Conservation (phyloP, 2,888 invertebrate species). For the Hirtodrosophila confusa region DNA sequence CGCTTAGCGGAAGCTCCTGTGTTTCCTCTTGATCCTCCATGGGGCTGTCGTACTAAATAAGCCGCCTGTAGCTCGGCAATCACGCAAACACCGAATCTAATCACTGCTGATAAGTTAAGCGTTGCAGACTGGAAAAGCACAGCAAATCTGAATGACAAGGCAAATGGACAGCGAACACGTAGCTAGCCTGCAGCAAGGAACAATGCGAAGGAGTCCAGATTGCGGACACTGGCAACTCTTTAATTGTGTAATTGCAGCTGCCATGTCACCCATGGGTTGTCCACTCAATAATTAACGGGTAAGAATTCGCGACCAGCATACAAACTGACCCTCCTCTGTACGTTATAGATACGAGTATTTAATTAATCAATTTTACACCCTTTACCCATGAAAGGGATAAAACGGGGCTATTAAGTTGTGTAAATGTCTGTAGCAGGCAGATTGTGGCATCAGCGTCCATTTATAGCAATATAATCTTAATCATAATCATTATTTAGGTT, state of each 20-base stretch:
- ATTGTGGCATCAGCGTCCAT: too few species aligned
- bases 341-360: too few species aligned
- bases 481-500: too few species aligned
- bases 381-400: too few species aligned
- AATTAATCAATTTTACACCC: too few species aligned
- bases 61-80: constrained; percentile 21
- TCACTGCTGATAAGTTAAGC: constrained; percentile 66
- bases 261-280: constrained; percentile 6
- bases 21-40: not conserved
- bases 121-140: constrained; percentile 27
- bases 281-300: constrained; percentile 1
- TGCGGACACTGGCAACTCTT: not conserved
- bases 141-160: constrained; percentile 14
- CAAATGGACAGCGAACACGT: not conserved
- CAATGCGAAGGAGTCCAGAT: not conserved
- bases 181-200: not conserved
- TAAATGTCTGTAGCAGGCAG: too few species aligned
- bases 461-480: too few species aligned
- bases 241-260: constrained; percentile 34
- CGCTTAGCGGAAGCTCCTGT: constrained; percentile 31
- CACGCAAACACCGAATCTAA: constrained; percentile 49
- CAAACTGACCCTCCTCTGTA: too few species aligned
- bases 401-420: too few species aligned
- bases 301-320: not conserved
- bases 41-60: not conserved